Conservation (phyloP, 2,113 vertebrate species). For the Triplophysa dalaica region DNA sequence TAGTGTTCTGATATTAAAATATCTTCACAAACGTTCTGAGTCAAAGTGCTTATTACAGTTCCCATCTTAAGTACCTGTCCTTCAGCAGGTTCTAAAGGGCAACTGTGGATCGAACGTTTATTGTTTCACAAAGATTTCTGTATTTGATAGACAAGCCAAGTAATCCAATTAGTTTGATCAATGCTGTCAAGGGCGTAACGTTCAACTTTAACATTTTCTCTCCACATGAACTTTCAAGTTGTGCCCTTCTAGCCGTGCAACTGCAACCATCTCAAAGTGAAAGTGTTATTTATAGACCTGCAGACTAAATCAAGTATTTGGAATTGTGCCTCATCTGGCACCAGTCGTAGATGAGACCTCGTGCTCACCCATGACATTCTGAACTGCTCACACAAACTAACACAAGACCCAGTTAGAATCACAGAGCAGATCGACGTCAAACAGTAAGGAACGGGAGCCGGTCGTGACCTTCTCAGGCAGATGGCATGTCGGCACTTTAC, state of each 20-base stretch:
- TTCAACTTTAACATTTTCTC: not conserved
- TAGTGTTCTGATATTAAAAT: not conserved
- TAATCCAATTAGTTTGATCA: not conserved
- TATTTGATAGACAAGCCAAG: not conserved
- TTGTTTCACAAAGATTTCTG: not conserved
- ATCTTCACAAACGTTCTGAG: not conserved
- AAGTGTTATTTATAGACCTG: conserved; percentile 63
- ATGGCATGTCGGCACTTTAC: conserved; percentile 3
- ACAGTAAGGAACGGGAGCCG: not conserved
- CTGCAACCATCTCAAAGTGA: not conserved
- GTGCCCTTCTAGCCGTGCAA: not conserved
- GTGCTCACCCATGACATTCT: conserved; percentile 68
- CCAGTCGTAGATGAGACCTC: conserved; percentile 43
- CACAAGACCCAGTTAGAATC: conserved; percentile 21
- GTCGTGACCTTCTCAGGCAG: not conserved
- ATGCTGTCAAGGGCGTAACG: not conserved
- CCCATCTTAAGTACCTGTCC: not conserved
- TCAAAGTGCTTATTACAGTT: not conserved
- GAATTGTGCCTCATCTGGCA: conserved; percentile 58
- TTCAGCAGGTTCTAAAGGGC: not conserved
- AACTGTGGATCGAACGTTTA: not conserved
- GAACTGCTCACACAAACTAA: conserved; percentile 59
- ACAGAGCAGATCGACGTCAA: not conserved
- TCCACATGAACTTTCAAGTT: not conserved
- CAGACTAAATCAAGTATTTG: conserved; percentile 52